phyloP scores from a whole-genome alignment of 1,140 invertebrate genomes.

The Dendrolimus kikuchii region DNA sequence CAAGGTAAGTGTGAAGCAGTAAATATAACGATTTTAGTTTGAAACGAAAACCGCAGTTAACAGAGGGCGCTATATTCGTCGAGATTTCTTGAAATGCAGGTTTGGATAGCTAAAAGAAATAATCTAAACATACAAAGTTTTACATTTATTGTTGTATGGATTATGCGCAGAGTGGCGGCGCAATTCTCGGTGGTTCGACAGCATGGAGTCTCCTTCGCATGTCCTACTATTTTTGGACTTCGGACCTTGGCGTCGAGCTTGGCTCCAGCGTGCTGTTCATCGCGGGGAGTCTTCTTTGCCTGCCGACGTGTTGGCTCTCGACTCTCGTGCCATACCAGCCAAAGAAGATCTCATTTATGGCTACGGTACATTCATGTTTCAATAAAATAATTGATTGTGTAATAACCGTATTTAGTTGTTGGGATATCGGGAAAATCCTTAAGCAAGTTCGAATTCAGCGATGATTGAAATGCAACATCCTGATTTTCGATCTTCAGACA shows the following conservation, averaged over 20 bases:
- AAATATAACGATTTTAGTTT: too few species aligned
- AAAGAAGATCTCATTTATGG: slow-evolving; percentile 29
- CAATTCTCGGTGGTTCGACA: slow-evolving; percentile 44
- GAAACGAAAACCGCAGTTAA: too few species aligned
- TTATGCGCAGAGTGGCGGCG: slow-evolving; percentile 41
- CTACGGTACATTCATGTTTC: slow-evolving; percentile 26
- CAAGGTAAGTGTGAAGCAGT: too few species aligned
- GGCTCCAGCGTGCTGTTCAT: slow-evolving; percentile 39
- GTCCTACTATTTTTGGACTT: slow-evolving; percentile 60
- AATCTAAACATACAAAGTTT: slow-evolving; percentile 4
- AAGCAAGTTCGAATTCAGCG: too few species aligned
- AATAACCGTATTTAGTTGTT: background rate
- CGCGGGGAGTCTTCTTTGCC: slow-evolving; percentile 43
- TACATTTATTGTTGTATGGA: slow-evolving; percentile 5
- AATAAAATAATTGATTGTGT: slow-evolving; percentile 4
- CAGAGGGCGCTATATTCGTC: too few species aligned
- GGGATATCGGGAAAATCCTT: too few species aligned
- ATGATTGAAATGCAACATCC: too few species aligned
- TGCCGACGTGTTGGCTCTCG: slow-evolving; percentile 49
- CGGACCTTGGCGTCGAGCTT: slow-evolving; percentile 52
- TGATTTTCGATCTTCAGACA: too few species aligned
- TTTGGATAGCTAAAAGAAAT: background rate
- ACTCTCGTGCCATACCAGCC: slow-evolving; percentile 46
- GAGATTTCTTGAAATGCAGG: too few species aligned
- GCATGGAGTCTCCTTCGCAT: slow-evolving; percentile 49